Base-by-base conservation (phyloP, 2,797 vertebrate species). In the Bucorvus abyssinicus region DNA sequence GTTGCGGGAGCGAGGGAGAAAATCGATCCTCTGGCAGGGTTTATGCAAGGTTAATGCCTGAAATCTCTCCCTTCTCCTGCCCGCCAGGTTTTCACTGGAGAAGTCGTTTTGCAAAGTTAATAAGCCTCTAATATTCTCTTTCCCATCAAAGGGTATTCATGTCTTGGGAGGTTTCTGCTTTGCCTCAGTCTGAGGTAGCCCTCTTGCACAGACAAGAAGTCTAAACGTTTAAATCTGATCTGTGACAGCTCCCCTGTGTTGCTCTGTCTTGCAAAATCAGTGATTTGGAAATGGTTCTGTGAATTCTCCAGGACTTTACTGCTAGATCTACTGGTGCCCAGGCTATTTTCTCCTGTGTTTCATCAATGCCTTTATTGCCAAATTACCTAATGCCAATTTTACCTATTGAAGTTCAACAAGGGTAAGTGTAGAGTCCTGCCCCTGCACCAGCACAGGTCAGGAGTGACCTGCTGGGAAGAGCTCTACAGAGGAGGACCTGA, bases 1-100 rank as follows among this genome's bases (percentile, higher is more conserved):
- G 32, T 4, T 52, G 38, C 29, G 81, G 55, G 63, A 45, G 64
- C 4, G 10, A 89, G 68, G 47, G 1, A 42, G 92, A 74, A 94
- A 94, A 92, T 64, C 1, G 24, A 94, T 96, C 90, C 45, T 69
- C 80, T 82, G 50, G 26, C 67, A 45, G 88, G 73, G 93, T 95
- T 97, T 56, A 16, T 56, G 85, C 87, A 96, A 96, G 95, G 94
- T 96, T 96, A 93, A 95, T 93, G 89, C 0, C 1, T 61, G 76
- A 93, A 94, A 94, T 89, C 65, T 92, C 79, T 92, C 79, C 73
- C 55, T 90, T 78, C 34, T 87, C 36, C n/a, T 87, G 82, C 24
- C 56, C 2, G 8, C 36, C 67, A 79, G 79, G 45, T 63, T 94
- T 93, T 84, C 76, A 34, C 76, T 59, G 21, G 65, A 69, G 65